These are phyloP conservation scores for Cnemophilus loriae DNA, from an alignment of 2,113 vertebrate species.

Conservation along the genomic window DNA sequence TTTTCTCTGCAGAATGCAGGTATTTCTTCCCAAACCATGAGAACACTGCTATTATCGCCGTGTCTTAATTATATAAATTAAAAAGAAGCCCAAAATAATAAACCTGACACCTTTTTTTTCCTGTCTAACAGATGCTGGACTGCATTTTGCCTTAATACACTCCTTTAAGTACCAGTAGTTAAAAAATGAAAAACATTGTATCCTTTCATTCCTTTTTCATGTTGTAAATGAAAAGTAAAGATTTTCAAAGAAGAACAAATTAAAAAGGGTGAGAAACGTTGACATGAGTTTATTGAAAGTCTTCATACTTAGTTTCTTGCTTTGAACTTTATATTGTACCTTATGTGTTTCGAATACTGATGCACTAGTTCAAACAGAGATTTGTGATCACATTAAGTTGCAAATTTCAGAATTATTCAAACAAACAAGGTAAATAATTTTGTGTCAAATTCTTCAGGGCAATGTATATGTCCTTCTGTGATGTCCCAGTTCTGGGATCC, in stretches of 20 bases:
- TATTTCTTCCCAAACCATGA: conserved; percentile 35
- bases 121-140: background rate
- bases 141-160: background rate
- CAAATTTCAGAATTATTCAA: background rate
- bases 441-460: background rate
- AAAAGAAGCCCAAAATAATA: conserved; percentile 1
- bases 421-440: background rate
- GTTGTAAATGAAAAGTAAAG: background rate
- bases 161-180: background rate
- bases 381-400: background rate
- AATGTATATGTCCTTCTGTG: background rate
- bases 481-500: background rate
- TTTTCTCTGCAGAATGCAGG: conserved; percentile 37
- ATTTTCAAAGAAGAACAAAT: background rate
- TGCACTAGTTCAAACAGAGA: background rate
- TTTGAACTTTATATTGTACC: background rate
- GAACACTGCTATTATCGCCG: background rate
- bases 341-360: background rate
- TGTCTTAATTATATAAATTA: conserved; percentile 5
- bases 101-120: background rate
- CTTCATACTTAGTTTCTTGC: background rate
- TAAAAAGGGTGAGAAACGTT: background rate
- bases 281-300: background rate
- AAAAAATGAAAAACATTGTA: background rate
- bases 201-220: background rate